phyloP scores from a whole-genome alignment of 2,113 vertebrate genomes.

The Phoenicopterus ruber region DNA sequence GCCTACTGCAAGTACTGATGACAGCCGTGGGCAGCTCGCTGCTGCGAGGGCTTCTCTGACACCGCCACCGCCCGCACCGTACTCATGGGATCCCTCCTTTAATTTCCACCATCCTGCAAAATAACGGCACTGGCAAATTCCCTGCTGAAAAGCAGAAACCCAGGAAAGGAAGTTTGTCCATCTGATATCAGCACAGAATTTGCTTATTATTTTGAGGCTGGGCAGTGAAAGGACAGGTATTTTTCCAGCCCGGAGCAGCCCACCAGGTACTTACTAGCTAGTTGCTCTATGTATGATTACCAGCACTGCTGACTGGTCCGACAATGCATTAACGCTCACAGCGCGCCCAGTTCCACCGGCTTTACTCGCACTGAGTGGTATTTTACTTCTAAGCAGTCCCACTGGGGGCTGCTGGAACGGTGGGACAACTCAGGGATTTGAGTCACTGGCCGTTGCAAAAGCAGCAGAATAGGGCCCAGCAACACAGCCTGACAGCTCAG shows the following conservation, averaged over 20 bases:
- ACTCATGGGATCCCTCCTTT: not conserved
- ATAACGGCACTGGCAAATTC: rapidly evolving
- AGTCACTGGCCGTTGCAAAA: not conserved
- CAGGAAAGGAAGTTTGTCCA: not conserved
- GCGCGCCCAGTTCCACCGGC: not conserved
- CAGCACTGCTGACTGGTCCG: not conserved
- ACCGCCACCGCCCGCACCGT: not conserved
- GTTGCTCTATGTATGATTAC: not conserved
- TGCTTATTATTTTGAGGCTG: not conserved
- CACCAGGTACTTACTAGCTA: not conserved
- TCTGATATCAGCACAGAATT: not conserved
- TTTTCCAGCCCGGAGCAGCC: not conserved
- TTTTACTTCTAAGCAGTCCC: not conserved
- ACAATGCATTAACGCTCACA: not conserved
- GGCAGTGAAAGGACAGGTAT: not conserved
- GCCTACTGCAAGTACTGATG: not conserved
- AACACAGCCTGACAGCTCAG: rapidly evolving
- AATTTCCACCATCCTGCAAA: not conserved
- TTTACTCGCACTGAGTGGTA: rapidly evolving
- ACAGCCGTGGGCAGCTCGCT: rapidly evolving
- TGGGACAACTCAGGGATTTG: not conserved
- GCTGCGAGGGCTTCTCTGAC: slow-evolving; percentile 26
- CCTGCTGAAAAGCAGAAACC: not conserved
- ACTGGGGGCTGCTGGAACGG: not conserved
- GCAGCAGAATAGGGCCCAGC: not conserved